A percentile compares a stretch with the other conserved stretches of the same genome.
Conservation (phyloP, 2,888 invertebrate genomes). For the Eilema depressum region DNA sequence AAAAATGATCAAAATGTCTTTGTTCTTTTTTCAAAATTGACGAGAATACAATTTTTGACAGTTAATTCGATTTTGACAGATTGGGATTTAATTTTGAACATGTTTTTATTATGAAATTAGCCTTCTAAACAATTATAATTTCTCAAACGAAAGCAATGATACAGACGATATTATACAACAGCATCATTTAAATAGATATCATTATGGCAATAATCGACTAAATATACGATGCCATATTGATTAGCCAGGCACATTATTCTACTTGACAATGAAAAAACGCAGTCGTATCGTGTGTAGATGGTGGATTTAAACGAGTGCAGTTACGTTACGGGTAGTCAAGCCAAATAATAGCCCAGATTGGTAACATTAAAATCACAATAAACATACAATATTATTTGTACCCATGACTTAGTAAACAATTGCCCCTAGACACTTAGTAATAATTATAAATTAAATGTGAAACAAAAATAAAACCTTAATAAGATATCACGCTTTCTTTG, state of each 20-base stretch:
- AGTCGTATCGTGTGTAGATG: too few relatives aligned
- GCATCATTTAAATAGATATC: conserved; percentile 2
- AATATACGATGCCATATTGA: background rate
- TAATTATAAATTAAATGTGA: background rate
- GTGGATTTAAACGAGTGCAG: background rate
- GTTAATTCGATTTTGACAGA: too few relatives aligned
- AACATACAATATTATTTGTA: conserved; percentile 18
- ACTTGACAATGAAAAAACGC: too few relatives aligned
- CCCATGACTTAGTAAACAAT: conserved; percentile 11
- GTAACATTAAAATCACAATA: conserved; percentile 21
- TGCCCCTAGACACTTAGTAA: conserved; percentile 1
- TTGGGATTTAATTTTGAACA: too few relatives aligned
- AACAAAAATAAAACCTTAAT: background rate
- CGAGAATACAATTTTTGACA: too few relatives aligned
- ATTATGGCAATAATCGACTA: conserved; percentile 8
- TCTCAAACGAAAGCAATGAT: background rate
- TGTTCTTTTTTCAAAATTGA: too few relatives aligned
- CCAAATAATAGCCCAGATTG: background rate
- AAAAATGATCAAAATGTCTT: too few relatives aligned
- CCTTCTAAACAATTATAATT: background rate
- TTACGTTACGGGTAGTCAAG: background rate
- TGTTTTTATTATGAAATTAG: too few relatives aligned
- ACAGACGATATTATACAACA: background rate
- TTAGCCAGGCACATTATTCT: background rate
- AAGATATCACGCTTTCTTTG: background rate